These are phyloP conservation scores for Opisthograptis luteolata DNA, from an alignment of 2,888 invertebrate species.

Conservation along the genomic window DNA sequence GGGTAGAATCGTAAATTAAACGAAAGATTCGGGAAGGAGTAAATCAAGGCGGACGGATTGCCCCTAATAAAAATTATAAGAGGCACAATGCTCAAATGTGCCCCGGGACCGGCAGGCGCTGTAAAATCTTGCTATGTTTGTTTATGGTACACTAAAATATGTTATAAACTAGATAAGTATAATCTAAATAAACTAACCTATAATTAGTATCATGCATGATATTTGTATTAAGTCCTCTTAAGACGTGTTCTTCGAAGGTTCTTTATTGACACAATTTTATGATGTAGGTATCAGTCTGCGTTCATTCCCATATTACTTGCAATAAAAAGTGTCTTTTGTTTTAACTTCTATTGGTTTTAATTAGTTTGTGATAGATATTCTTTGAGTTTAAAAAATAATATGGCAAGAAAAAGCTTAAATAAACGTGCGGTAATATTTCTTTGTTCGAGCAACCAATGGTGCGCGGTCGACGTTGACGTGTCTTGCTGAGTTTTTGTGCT, in stretches of 20 bases:
- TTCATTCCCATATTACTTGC: constrained; percentile 23
- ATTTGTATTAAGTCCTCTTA: constrained; percentile 63
- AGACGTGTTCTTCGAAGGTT: constrained; percentile 43
- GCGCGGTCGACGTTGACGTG: constrained; percentile 72
- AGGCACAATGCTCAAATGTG: constrained; percentile 82
- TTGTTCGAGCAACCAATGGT: constrained; percentile 79
- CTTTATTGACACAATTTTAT: constrained; percentile 61
- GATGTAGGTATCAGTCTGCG: constrained; percentile 41
- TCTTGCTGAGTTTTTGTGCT: constrained; percentile 78
- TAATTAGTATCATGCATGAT: constrained; percentile 77
- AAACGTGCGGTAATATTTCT: constrained; percentile 77
- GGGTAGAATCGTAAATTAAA: constrained; percentile 82
- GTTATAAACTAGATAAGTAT: constrained; percentile 84
- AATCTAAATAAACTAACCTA: constrained; percentile 81
- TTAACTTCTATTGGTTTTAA: constrained; percentile 28
- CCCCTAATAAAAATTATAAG: constrained; percentile 85
- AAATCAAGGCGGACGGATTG: constrained; percentile 84
- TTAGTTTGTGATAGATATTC: constrained; percentile 23
- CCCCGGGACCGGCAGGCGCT: constrained; percentile 78
- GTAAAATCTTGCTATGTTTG: constrained; percentile 83
- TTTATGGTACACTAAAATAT: constrained; percentile 84
- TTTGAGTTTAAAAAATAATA: constrained; percentile 41
- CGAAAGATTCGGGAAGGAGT: constrained; percentile 82
- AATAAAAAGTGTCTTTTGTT: constrained; percentile 28
- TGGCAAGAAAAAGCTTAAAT: constrained; percentile 60